phyloP scores from a whole-genome alignment of 1,140 invertebrate genomes.

The Ceratosolen solmsi region DNA sequence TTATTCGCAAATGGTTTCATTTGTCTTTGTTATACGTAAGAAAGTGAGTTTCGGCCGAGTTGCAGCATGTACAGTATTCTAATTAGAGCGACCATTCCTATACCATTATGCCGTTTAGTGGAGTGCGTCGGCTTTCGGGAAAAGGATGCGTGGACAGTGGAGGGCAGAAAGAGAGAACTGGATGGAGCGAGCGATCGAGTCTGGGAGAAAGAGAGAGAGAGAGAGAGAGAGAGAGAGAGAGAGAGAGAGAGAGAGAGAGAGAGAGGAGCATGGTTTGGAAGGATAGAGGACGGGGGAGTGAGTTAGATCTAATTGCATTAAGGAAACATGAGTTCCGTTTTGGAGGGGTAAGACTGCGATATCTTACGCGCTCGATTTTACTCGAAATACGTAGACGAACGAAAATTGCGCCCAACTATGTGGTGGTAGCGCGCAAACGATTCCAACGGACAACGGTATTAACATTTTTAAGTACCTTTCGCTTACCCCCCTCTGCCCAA shows the following conservation, averaged over 20 bases:
- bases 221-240: conserved; percentile 35
- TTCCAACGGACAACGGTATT: conserved; percentile 38
- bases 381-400: conserved; percentile 48
- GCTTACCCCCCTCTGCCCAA: too few relatives aligned
- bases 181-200: neutral
- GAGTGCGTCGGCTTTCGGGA: neutral
- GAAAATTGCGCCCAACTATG: conserved; percentile 54
- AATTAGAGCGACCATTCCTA: conserved; percentile 66
- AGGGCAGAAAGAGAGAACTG: neutral
- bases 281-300: neutral
- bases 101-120: conserved; percentile 50
- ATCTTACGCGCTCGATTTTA: conserved; percentile 55
- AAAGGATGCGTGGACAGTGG: conserved; percentile 12
- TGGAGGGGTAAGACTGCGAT: conserved; percentile 47
- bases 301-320: conserved; percentile 67
- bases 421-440: conserved; percentile 17
- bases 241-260: too few relatives aligned
- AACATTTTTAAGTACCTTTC: conserved; percentile 26
- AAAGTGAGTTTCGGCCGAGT: neutral
- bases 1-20: conserved; percentile 70
- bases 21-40: conserved; percentile 51
- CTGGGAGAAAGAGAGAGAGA: conserved; percentile 5
- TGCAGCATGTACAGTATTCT: conserved; percentile 56
- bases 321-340: conserved; percentile 64
- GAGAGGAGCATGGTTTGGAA: neutral